Conservation (phyloP, 2,113 vertebrate genomes). For the Heptranchias perlo region DNA sequence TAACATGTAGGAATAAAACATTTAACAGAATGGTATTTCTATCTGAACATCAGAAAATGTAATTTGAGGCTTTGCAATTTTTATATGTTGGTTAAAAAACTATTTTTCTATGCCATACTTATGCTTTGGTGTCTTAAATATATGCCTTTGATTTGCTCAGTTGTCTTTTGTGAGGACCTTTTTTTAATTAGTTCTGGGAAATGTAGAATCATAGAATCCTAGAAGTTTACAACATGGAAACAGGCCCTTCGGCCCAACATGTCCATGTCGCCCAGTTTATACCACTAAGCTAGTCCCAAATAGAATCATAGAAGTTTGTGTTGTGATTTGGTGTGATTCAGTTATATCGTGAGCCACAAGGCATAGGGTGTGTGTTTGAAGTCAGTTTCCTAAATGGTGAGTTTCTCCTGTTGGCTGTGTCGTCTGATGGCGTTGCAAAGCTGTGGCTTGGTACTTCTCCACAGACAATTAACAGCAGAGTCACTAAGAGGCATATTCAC, state of each 20-base stretch:
- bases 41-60: neutral
- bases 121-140: neutral
- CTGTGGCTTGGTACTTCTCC: neutral
- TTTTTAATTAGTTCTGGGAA: neutral
- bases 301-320: too few species aligned
- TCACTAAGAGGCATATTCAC: neutral
- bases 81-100: neutral
- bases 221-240: too few species aligned
- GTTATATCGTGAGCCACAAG: neutral
- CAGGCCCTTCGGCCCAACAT: too few species aligned
- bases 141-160: neutral
- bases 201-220: too few species aligned
- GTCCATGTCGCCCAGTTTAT: too few species aligned
- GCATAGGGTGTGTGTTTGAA: neutral
- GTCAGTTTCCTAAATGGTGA: neutral
- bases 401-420: neutral
- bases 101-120: neutral
- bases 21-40: neutral
- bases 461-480: neutral
- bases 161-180: neutral
- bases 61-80: neutral
- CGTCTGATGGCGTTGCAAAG: neutral
- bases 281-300: too few species aligned
- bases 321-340: neutral
- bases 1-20: neutral